Evolutionary conservation across 2,888 invertebrate species (phyloP), one percentile per base, ranked within the genome.

Genomic region (Latrodectus elegans): DNA sequence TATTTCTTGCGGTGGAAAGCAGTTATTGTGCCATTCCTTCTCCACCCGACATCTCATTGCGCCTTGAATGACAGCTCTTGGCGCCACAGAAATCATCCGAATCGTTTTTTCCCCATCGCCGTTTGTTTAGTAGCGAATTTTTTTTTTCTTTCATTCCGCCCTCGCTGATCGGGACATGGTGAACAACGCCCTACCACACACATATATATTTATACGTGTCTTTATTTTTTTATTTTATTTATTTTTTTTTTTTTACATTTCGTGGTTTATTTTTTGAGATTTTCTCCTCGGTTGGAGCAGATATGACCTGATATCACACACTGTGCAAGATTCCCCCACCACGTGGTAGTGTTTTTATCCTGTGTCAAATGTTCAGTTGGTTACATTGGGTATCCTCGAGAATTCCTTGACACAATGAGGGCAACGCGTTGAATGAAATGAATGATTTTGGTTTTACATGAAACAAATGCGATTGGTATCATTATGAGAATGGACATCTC

Each of bases 31-130:
- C 38, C 38, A 55, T 55, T 84, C 74, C 79, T 70, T 78, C 80
- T 76, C 80, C 79, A 64, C 75, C 80, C 49, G 51, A 49, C 64
- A 38, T 64, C 22, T 38, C 55, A 49, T 71, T 49, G n/a, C 80
- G 51, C 38, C 26, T 15, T 52, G 73, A 81, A 77, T 87, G 86
- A 87, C 86, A 87, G 86, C 73, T 87, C 72, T 73, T 87, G 86
- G 86, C 86, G 86, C 86, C 86, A 81, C 86, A 87, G 81, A 81
- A 81, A 82, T 87, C 81, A 72, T 81, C 81, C 80, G 49, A 51
- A 49, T 15, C 53, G 68, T 65, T 82, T 68, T 76, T 53, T 71
- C 70, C 71, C 65, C 22, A 52, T 14, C 55, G 49, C 15, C 64
- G 38, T 73, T 51, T 77, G 72, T 77, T 75, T 75, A 60, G 74